These are phyloP conservation scores for Centroberyx gerrardi DNA, from an alignment of 2,797 vertebrate species.

Conservation along the genomic window DNA sequence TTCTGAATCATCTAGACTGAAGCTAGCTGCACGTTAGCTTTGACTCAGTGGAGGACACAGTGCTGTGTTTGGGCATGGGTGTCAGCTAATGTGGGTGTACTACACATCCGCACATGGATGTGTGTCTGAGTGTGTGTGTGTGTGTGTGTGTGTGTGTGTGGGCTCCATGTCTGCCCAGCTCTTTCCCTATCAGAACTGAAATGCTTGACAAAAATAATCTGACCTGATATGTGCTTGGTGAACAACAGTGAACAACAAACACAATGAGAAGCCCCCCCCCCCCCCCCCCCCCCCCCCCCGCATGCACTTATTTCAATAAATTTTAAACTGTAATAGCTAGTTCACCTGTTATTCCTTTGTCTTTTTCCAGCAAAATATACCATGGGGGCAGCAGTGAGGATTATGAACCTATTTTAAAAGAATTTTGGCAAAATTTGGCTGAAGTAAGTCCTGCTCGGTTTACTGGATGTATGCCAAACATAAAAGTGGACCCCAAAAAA, in stretches of 20 bases:
- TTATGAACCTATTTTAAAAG: not conserved
- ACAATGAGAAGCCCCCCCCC: constrained; percentile 26
- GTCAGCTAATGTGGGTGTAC: constrained; percentile 39
- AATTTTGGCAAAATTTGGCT: not conserved
- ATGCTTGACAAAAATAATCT: constrained; percentile 69
- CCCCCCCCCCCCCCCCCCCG: no score
- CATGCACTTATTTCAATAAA: no score
- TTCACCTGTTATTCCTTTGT: not conserved
- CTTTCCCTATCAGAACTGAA: constrained; percentile 64
- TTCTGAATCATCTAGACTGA: constrained; percentile 47
- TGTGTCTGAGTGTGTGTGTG: constrained; percentile 21
- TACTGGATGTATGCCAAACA: not conserved
- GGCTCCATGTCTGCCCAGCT: constrained; percentile 38
- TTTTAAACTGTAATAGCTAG: no score
- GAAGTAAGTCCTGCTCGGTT: not conserved
- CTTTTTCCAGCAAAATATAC: not conserved
- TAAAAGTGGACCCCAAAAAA: no score
- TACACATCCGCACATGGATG: constrained; percentile 9
- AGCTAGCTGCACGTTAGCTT: constrained; percentile 50
- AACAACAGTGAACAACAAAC: constrained; percentile 50
- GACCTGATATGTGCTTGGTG: constrained; percentile 71
- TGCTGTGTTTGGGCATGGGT: constrained; percentile 26
- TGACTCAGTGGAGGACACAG: constrained; percentile 47
- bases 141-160: constrained; percentile 32
- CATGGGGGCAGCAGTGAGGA: not conserved